Conservation (phyloP, 2,888 invertebrate genomes). For the Mimumesa dahlbomi region DNA sequence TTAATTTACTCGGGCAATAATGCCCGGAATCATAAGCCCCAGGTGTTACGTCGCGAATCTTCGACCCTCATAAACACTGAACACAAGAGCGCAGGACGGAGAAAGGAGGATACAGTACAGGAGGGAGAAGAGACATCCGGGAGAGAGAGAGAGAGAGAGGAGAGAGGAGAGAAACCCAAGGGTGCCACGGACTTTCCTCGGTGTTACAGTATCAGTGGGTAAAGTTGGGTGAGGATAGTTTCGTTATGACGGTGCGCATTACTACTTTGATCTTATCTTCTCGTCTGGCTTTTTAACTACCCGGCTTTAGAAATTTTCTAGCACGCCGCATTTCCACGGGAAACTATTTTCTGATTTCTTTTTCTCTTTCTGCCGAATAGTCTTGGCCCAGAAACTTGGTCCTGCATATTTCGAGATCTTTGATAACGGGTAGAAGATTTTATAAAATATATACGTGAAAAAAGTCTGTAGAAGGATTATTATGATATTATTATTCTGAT, state of each 20-base stretch:
- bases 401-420: too few relatives aligned
- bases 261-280: slow-evolving; percentile 39
- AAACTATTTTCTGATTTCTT: background rate
- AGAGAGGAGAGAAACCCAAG: slow-evolving; percentile 29
- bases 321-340: slow-evolving; percentile 6
- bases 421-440: too few relatives aligned
- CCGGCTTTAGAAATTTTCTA: slow-evolving; percentile 4
- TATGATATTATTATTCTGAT: too few relatives aligned
- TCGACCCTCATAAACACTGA: slow-evolving; percentile 72
- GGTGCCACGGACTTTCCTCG: slow-evolving; percentile 54
- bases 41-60: slow-evolving; percentile 74
- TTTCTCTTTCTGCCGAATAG: too few relatives aligned
- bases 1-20: slow-evolving; percentile 75
- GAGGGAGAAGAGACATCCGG: background rate
- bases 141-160: slow-evolving; percentile 8
- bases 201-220: slow-evolving; percentile 56
- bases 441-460: too few relatives aligned
- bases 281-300: slow-evolving; percentile 27
- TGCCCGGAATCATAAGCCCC: slow-evolving; percentile 73
- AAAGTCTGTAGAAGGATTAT: too few relatives aligned
- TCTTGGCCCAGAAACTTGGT: too few relatives aligned
- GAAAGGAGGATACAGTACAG: slow-evolving; percentile 30
- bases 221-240: slow-evolving; percentile 54
- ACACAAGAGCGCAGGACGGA: slow-evolving; percentile 45
- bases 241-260: slow-evolving; percentile 23